Percentiles rank a stretch among this genome's conserved stretches.
phyloP scores from a whole-genome alignment of 1,140 invertebrate genomes.

The Calycopis cecrops region DNA sequence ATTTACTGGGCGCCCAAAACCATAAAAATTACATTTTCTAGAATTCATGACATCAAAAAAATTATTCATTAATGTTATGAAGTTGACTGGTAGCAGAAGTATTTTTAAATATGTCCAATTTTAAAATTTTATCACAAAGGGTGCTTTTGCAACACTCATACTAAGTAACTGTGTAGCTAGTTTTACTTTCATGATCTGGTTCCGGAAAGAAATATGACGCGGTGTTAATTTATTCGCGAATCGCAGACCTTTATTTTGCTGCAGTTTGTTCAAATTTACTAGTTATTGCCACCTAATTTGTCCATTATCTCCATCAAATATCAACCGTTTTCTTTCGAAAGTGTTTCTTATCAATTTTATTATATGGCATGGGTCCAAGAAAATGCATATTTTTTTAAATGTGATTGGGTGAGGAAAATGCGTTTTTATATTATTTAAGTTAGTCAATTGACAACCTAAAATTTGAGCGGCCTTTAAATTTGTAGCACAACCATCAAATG shows the following conservation, averaged over 20 bases:
- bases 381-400: neutral
- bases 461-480: slow-evolving; percentile 20
- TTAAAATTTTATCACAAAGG: slow-evolving; percentile 17
- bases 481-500: slow-evolving; percentile 24
- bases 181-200: slow-evolving; percentile 13
- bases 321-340: slow-evolving; percentile 21
- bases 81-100: slow-evolving; percentile 11
- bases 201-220: slow-evolving; percentile 6
- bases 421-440: slow-evolving; percentile 16
- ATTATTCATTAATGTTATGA: slow-evolving; percentile 19
- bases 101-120: slow-evolving; percentile 12
- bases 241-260: neutral
- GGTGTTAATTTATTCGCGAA: slow-evolving; percentile 13
- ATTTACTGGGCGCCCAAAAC: slow-evolving; percentile 15
- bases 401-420: slow-evolving; percentile 14
- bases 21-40: slow-evolving; percentile 13
- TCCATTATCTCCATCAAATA: slow-evolving; percentile 12
- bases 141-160: slow-evolving; percentile 8
- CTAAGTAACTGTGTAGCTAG: slow-evolving; percentile 12
- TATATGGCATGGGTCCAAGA: slow-evolving; percentile 23
- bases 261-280: neutral
- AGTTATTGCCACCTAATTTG: slow-evolving; percentile 16
- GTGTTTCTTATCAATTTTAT: slow-evolving; percentile 26
- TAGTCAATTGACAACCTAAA: slow-evolving; percentile 23
- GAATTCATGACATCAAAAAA: slow-evolving; percentile 20